These are phyloP conservation scores for Muntiacus reevesi DNA, from an alignment of 2,113 vertebrate genomes.

Conservation along the genomic window DNA sequence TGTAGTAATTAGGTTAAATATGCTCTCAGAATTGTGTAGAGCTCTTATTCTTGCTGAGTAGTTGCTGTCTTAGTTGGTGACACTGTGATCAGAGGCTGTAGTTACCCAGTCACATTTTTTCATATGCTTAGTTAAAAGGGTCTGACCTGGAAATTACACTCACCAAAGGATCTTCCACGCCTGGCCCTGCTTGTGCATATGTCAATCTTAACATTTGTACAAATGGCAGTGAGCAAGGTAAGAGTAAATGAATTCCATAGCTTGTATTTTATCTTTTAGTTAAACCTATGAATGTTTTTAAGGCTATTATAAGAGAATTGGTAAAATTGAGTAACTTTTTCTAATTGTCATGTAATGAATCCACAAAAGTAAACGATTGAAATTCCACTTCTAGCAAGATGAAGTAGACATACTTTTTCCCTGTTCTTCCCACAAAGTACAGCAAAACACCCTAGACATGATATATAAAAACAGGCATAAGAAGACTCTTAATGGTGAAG, in stretches of 20 bases:
- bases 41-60: background rate
- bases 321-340: background rate
- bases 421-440: background rate
- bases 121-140: slow-evolving; percentile 88
- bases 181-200: slow-evolving; percentile 88
- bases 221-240: slow-evolving; percentile 91
- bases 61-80: background rate
- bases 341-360: background rate
- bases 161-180: slow-evolving; percentile 80
- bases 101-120: background rate
- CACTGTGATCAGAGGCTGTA: background rate
- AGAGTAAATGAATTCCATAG: background rate
- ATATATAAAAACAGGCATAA: background rate
- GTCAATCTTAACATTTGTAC: slow-evolving; percentile 89
- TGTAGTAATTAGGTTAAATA: background rate
- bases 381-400: background rate
- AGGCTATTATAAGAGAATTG: background rate
- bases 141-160: slow-evolving; percentile 94
- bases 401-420: background rate
- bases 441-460: background rate
- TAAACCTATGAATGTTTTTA: background rate
- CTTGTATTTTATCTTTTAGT: background rate
- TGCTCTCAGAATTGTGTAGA: background rate
- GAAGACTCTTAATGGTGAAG: background rate
- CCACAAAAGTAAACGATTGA: background rate